Percentiles rank a stretch among this genome's conserved stretches.
Evolutionary conservation across 92 coral and sea anemone species (phyloP).

Genomic region (Heteractis magnifica): DNA sequence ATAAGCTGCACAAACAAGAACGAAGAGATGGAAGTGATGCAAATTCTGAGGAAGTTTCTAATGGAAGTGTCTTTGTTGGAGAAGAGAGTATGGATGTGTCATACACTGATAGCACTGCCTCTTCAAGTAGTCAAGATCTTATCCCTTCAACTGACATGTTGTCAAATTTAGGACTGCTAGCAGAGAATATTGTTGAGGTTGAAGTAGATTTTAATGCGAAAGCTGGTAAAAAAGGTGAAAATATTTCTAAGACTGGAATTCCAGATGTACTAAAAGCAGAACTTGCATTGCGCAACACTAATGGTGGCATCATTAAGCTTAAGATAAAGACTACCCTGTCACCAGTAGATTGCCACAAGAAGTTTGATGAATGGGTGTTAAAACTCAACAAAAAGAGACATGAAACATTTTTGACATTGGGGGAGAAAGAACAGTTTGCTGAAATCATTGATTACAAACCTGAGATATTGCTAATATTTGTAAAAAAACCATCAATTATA

Average conservation of each 20-base stretch:
- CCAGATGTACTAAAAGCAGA: neutral
- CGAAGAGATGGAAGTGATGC: neutral
- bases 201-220: neutral
- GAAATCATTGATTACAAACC: neutral
- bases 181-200: neutral
- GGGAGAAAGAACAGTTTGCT: neutral
- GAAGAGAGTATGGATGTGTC: neutral
- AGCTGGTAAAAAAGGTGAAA: neutral
- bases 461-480: neutral
- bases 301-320: neutral
- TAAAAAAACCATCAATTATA: neutral
- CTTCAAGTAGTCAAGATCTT: neutral
- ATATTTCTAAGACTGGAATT: neutral
- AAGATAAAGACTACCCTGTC: neutral
- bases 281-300: neutral
- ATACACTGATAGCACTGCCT: neutral
- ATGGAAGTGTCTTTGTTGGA: neutral
- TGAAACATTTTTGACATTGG: neutral
- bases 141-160: neutral
- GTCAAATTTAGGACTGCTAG: neutral
- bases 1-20: neutral
- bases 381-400: neutral
- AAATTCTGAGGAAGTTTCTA: neutral
- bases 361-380: neutral
- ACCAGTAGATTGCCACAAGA: neutral